Evolutionary conservation across 2,888 invertebrate genomes (phyloP).

Genomic region (Calliphora vomitoria): DNA sequence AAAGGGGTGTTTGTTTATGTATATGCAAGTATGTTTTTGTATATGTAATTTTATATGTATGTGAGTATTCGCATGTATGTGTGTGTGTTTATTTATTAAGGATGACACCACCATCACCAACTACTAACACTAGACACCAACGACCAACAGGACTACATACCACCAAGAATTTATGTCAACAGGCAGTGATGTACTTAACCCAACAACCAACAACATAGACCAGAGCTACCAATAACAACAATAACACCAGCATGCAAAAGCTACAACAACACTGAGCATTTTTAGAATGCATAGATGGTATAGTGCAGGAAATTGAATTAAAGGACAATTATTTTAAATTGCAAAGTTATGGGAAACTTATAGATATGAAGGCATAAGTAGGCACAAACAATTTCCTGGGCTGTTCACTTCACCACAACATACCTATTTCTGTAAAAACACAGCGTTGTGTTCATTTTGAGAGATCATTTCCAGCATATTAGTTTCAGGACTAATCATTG

Average conservation of each 20-base stretch:
- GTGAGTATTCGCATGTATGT: conserved; percentile 1
- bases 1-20: neutral
- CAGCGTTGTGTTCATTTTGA: too few species aligned
- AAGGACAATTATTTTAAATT: neutral
- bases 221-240: conserved; percentile 33
- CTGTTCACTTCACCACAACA: neutral
- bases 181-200: conserved; percentile 55
- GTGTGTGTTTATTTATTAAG: conserved; percentile 61
- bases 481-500: too few species aligned
- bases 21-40: neutral
- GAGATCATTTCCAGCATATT: too few species aligned
- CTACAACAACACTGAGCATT: conserved; percentile 7
- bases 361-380: neutral
- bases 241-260: neutral
- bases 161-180: conserved; percentile 62
- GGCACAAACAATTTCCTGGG: neutral
- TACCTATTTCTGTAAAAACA: too few species aligned
- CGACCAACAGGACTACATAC: conserved; percentile 33
- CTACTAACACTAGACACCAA: conserved; percentile 29
- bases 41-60: conserved; percentile 14
- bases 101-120: conserved; percentile 51
- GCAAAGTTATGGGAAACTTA: neutral
- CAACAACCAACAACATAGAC: conserved; percentile 48
- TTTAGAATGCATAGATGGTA: conserved; percentile 5
- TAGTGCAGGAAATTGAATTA: conserved; percentile 19